Percentiles rank a stretch among this genome's conserved stretches.
phyloP scores from a whole-genome alignment of 2,797 vertebrate species.

The Percopsis omiscomaycus region DNA sequence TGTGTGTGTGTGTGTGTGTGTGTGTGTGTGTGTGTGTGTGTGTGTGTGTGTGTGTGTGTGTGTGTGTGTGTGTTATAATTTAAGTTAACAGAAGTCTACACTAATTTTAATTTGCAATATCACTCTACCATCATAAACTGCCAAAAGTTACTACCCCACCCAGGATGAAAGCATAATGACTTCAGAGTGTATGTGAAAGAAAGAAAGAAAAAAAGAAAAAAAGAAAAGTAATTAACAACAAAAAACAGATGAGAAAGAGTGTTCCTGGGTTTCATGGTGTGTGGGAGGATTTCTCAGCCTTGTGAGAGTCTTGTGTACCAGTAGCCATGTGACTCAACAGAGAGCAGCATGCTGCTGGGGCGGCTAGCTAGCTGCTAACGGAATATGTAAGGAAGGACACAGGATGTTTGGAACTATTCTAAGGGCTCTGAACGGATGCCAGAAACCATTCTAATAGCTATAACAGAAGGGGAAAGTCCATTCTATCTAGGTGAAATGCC shows the following conservation, averaged over 20 bases:
- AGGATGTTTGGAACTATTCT: conserved; percentile 52
- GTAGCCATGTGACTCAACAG: conserved; percentile 55
- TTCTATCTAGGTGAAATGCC: conserved; percentile 23
- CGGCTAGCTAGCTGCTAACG: conserved; percentile 36
- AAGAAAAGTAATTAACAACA: neutral
- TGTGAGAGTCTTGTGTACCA: conserved; percentile 52
- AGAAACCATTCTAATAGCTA: conserved; percentile 50
- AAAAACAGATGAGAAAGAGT: neutral
- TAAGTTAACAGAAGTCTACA: no score
- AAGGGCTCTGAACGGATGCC: conserved; percentile 48
- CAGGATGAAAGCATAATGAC: neutral
- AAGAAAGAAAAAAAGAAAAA: conserved; percentile 2
- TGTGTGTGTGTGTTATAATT: conserved; percentile 3
- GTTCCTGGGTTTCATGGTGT: conserved; percentile 36
- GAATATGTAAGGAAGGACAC: conserved; percentile 43
- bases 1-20: no score
- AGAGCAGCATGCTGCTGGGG: conserved; percentile 36
- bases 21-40: conserved; percentile 5
- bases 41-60: conserved; percentile 10
- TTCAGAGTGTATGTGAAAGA: conserved; percentile 5
- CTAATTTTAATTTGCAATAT: no score
- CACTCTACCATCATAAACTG: no score
- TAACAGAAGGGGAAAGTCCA: conserved; percentile 27
- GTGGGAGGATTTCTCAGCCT: conserved; percentile 44
- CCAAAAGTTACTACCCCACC: neutral